These are phyloP conservation scores for Ochlodes sylvanus DNA, from an alignment of 2,888 invertebrate species.

Conservation along the genomic window DNA sequence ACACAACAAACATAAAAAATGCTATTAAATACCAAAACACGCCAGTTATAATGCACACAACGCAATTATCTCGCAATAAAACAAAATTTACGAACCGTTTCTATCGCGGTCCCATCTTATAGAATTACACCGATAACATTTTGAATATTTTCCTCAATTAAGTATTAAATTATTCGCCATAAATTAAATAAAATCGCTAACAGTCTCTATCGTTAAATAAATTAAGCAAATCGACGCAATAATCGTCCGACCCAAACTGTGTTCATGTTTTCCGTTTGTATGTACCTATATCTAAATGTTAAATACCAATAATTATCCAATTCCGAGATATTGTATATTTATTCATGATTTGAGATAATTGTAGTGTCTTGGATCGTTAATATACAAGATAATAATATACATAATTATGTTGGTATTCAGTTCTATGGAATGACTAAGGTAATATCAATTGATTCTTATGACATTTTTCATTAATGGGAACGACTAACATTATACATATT, in stretches of 20 bases:
- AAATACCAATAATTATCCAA: conserved; percentile 48
- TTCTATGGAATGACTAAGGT: neutral
- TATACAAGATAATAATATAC: neutral
- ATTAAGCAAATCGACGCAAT: conserved; percentile 42
- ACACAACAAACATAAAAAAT: conserved; percentile 19
- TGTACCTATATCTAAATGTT: conserved; percentile 40
- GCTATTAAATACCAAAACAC: conserved; percentile 23
- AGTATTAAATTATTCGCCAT: conserved; percentile 47
- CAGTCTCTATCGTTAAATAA: conserved; percentile 44
- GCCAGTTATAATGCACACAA: conserved; percentile 31
- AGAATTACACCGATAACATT: conserved; percentile 35
- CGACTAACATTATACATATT: no score
- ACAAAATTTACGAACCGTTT: conserved; percentile 38
- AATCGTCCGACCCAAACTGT: conserved; percentile 35
- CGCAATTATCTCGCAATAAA: conserved; percentile 38
- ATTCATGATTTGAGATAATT: conserved; percentile 52
- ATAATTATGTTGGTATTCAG: neutral
- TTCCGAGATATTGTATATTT: conserved; percentile 47
- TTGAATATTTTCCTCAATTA: conserved; percentile 42
- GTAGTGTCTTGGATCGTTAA: neutral
- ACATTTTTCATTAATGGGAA: neutral
- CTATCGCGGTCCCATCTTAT: conserved; percentile 31
- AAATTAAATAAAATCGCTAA: conserved; percentile 45
- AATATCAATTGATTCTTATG: neutral
- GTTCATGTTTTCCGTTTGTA: conserved; percentile 41